These are phyloP conservation scores for Eunapius fragilis DNA, from an alignment of 37 sponge, comb jelly and placozoan genomes.

Conservation along the genomic window DNA sequence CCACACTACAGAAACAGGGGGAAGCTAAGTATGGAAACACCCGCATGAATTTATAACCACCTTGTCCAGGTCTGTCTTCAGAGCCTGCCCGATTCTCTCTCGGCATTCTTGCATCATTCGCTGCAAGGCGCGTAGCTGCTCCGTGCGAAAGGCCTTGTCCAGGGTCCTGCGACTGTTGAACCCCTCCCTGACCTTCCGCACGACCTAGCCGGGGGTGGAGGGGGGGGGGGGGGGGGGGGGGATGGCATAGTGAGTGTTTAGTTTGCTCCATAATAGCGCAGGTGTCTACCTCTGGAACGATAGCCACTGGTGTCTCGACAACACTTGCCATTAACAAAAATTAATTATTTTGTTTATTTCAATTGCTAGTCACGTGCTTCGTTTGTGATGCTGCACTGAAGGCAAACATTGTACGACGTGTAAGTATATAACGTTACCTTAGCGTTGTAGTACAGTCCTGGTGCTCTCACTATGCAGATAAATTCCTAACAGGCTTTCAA, in stretches of 20 bases:
- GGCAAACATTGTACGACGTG: too few relatives aligned
- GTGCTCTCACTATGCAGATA: too few relatives aligned
- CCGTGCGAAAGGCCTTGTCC: conserved; percentile 8
- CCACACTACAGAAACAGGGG: conserved; percentile 4
- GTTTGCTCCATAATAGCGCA: too few relatives aligned
- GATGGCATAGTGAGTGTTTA: too few relatives aligned
- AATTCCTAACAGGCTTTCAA: too few relatives aligned
- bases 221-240: too few relatives aligned
- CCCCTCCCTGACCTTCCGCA: conserved; percentile 8
- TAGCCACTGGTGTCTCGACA: neutral
- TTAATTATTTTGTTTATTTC: neutral
- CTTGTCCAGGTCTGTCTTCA: conserved; percentile 34
- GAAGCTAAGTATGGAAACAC: neutral
- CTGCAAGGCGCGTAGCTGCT: conserved; percentile 53
- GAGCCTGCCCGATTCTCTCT: conserved; percentile 48
- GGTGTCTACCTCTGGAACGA: neutral
- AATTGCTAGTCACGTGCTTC: neutral
- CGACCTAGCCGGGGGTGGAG: too few relatives aligned
- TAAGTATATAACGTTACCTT: too few relatives aligned
- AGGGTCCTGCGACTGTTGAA: neutral
- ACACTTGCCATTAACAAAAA: neutral
- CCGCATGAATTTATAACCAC: too few relatives aligned
- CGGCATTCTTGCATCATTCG: conserved; percentile 22
- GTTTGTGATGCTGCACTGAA: too few relatives aligned
- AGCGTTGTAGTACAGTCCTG: too few relatives aligned